A percentile compares a stretch with the other conserved stretches of the same genome.
Conservation (phyloP, 2,113 vertebrate genomes). For the Grammomys surdaster region DNA sequence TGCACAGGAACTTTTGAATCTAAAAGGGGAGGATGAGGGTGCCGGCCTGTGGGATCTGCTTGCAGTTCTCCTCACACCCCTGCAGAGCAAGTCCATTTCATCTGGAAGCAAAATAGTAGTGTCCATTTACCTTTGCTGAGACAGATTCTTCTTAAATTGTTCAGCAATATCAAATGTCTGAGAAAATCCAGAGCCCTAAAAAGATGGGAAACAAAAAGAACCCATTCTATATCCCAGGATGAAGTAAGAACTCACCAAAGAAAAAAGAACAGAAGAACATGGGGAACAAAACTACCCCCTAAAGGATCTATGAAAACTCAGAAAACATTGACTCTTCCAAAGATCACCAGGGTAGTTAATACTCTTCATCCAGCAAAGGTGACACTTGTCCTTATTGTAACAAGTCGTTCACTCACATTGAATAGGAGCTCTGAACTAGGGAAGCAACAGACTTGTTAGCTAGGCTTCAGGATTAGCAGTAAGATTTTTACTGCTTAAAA, state of each 20-base stretch:
- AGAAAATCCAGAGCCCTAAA: slow-evolving; percentile 34
- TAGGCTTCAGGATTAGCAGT: slow-evolving; percentile 49
- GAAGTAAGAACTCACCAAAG: slow-evolving; percentile 37
- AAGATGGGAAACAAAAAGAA: not conserved
- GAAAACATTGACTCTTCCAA: slow-evolving; percentile 63
- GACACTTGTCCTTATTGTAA: slow-evolving; percentile 62
- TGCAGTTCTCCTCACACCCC: not conserved
- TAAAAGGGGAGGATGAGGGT: slow-evolving; percentile 13
- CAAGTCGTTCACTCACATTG: slow-evolving; percentile 65
- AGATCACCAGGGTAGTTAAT: slow-evolving; percentile 59
- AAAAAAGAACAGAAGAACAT: not conserved
- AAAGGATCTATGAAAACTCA: slow-evolving; percentile 59
- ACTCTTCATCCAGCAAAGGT: slow-evolving; percentile 55
- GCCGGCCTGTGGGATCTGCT: not conserved
- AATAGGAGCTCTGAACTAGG: slow-evolving; percentile 69
- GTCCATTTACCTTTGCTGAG: slow-evolving; percentile 27
- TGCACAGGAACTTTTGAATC: not conserved
- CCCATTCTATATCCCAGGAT: not conserved
- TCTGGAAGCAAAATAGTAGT: not conserved
- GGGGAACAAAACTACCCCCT: slow-evolving; percentile 16
- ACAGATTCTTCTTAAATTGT: not conserved
- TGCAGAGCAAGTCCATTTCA: not conserved
- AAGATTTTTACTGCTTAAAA: slow-evolving; percentile 69
- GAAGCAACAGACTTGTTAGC: slow-evolving; percentile 56
- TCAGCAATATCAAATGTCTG: not conserved